Percentiles rank a stretch among this genome's conserved stretches.
These are phyloP conservation scores for Beris morrisii DNA, from an alignment of 2,888 invertebrate species.

Conservation along the genomic window DNA sequence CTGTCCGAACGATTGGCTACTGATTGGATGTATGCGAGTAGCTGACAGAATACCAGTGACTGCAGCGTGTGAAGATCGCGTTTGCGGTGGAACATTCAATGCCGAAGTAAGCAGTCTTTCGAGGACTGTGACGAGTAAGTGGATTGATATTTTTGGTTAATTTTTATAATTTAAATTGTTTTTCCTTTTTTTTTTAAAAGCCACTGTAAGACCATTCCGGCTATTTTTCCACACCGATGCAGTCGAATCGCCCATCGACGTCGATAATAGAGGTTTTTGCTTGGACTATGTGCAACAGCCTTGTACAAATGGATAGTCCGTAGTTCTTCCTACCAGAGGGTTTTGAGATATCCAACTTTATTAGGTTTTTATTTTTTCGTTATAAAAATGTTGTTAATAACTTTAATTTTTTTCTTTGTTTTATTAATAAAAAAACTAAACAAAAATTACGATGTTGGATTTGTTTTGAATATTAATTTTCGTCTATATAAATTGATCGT, in stretches of 20 bases:
- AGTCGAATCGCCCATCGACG: conserved; percentile 73
- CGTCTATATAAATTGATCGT: too few species aligned
- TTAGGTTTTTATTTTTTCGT: neutral
- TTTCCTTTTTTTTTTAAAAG: conserved; percentile 57
- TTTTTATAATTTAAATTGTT: conserved; percentile 1
- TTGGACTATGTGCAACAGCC: conserved; percentile 84
- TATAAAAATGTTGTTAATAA: too few species aligned
- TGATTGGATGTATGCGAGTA: conserved; percentile 71
- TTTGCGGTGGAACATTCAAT: conserved; percentile 80
- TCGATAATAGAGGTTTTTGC: conserved; percentile 79
- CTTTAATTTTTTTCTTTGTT: neutral
- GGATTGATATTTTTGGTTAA: neutral
- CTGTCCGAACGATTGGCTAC: conserved; percentile 77
- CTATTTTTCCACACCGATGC: conserved; percentile 78
- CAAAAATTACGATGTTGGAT: too few species aligned
- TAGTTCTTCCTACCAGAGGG: neutral
- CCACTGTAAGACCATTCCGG: conserved; percentile 78
- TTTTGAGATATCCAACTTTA: neutral
- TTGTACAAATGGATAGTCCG: conserved; percentile 64
- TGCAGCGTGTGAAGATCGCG: conserved; percentile 73
- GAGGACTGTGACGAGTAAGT: conserved; percentile 73
- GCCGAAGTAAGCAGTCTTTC: conserved; percentile 70
- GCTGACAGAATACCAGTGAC: conserved; percentile 58
- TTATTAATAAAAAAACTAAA: neutral
- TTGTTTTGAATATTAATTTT: too few species aligned